phyloP scores from a whole-genome alignment of 2,888 invertebrate species.

The Lissocephala sabroskyi region DNA sequence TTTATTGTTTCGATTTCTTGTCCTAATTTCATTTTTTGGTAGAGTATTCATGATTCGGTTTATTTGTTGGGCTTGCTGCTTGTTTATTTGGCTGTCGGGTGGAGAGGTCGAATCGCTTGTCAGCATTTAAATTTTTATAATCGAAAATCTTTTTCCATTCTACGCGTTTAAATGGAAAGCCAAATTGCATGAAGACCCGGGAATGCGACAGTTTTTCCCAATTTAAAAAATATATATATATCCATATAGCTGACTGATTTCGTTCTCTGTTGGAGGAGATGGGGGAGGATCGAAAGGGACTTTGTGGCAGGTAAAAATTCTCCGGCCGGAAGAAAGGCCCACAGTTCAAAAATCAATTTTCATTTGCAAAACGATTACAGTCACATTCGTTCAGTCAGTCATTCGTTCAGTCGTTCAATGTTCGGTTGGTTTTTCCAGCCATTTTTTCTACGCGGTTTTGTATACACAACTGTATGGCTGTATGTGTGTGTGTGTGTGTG shows the following conservation, averaged over 20 bases:
- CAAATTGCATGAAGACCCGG: constrained; percentile 46
- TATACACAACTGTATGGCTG: constrained; percentile 10
- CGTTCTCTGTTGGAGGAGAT: no score
- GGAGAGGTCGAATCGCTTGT: constrained; percentile 17
- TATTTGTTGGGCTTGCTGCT: constrained; percentile 2
- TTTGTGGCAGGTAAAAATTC: no score
- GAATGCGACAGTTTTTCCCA: constrained; percentile 3
- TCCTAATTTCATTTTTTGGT: constrained; percentile 15
- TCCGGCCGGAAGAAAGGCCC: constrained; percentile 17
- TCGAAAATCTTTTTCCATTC: constrained; percentile 50
- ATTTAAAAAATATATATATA: no score
- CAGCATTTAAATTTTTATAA: constrained; percentile 40
- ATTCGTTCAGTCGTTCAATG: no score
- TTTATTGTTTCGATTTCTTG: constrained; percentile 11
- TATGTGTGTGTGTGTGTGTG: constrained; percentile 21
- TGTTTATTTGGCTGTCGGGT: not conserved
- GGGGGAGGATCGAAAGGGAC: no score
- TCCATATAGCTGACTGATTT: no score
- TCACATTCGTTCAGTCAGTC: constrained; percentile 67
- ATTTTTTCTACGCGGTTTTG: constrained; percentile 6
- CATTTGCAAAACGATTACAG: constrained; percentile 66
- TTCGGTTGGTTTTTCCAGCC: constrained; percentile 45
- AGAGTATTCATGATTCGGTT: constrained; percentile 1
- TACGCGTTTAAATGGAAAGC: constrained; percentile 46
- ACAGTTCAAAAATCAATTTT: constrained; percentile 67